Evolutionary conservation across 2,888 invertebrate species (phyloP).

Genomic region (Caenorhabditis afra): DNA sequence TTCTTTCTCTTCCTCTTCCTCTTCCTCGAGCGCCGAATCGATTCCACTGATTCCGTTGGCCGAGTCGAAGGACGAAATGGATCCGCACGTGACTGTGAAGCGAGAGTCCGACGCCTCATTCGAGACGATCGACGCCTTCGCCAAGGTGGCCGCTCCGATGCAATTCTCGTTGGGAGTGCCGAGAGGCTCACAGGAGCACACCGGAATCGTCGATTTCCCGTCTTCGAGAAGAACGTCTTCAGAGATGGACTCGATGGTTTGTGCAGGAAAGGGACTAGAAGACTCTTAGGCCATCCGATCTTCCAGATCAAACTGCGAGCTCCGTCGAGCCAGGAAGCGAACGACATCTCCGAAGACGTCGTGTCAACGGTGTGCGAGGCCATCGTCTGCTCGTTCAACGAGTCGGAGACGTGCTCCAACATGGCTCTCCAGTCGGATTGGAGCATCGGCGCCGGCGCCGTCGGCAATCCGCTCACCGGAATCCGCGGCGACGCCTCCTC

Average conservation of each 20-base stretch:
- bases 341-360: slow-evolving; percentile 7
- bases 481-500: slow-evolving; percentile 74
- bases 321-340: slow-evolving; percentile 18
- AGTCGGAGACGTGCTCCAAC: slow-evolving; percentile 63
- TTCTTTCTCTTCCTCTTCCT: too few relatives aligned
- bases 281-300: background rate
- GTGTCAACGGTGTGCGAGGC: slow-evolving; percentile 62
- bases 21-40: slow-evolving; percentile 10
- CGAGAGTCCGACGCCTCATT: slow-evolving; percentile 29
- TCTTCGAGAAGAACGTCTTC: background rate
- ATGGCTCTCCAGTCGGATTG: slow-evolving; percentile 67
- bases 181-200: slow-evolving; percentile 10
- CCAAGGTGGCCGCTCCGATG: slow-evolving; percentile 28
- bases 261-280: background rate
- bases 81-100: slow-evolving; percentile 50
- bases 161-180: slow-evolving; percentile 47
- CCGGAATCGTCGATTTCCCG: slow-evolving; percentile 43
- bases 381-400: slow-evolving; percentile 71
- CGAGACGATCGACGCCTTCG: slow-evolving; percentile 39
- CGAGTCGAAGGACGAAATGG: slow-evolving; percentile 42
- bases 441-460: slow-evolving; percentile 61
- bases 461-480: slow-evolving; percentile 75
- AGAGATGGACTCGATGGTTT: slow-evolving; percentile 34
- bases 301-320: slow-evolving; percentile 34
- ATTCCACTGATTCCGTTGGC: slow-evolving; percentile 51